phyloP scores from a whole-genome alignment of 2,797 vertebrate species.

The Cossypha dichroa region DNA sequence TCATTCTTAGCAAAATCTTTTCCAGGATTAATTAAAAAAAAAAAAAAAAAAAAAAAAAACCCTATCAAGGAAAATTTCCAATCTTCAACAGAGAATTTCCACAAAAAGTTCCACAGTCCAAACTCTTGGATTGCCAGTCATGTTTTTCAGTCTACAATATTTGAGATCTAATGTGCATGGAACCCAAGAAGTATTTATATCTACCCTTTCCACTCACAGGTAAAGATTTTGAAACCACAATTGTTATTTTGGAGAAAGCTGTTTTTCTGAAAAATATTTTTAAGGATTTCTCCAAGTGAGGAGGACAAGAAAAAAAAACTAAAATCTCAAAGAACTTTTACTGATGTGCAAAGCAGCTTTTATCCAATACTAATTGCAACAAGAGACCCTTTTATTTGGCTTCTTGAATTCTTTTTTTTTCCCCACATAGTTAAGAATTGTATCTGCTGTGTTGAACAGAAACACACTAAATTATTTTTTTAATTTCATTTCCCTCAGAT shows the following conservation, averaged over 20 bases:
- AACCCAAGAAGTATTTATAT: not conserved
- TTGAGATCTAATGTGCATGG: not conserved
- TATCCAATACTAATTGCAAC: not conserved
- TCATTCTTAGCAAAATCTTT: not conserved
- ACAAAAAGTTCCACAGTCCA: not conserved
- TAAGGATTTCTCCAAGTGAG: not conserved
- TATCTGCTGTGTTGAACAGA: not conserved
- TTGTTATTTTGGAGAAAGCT: not conserved
- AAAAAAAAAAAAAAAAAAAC: not conserved
- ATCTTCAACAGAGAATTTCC: not conserved
- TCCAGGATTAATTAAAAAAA: not conserved
- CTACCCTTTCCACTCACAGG: not conserved
- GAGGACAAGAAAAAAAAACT: not conserved
- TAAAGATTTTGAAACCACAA: not conserved
- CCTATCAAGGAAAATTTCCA: not conserved
- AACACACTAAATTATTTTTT: not conserved
- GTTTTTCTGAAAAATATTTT: not conserved
- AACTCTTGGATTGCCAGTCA: not conserved
- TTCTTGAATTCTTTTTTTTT: not conserved
- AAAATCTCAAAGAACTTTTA: not conserved
- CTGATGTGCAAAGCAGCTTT: not conserved
- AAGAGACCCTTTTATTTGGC: not conserved
- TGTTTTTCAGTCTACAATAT: not conserved
- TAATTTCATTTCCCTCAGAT: not conserved
- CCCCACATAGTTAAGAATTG: not conserved